These are phyloP conservation scores for Sarcophaga peregrina DNA, from an alignment of 1,140 invertebrate genomes.

Conservation along the genomic window DNA sequence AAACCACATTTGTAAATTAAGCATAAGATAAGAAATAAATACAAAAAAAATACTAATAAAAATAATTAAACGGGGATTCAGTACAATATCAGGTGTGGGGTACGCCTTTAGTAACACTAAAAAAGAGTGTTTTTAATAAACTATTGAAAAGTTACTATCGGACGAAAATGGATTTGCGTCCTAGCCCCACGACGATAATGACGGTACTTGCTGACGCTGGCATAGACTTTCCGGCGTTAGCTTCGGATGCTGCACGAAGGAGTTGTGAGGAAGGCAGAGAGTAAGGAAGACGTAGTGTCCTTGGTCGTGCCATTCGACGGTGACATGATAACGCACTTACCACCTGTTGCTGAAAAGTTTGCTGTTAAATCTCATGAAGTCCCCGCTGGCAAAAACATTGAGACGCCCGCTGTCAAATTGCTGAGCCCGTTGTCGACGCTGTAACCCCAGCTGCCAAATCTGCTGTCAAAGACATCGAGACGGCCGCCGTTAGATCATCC, in stretches of 20 bases:
- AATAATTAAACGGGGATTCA: too few species aligned
- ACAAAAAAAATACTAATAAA: too few species aligned
- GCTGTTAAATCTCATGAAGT: too few species aligned
- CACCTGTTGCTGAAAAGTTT: too few species aligned
- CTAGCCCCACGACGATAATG: background rate
- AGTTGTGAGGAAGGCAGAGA: too few species aligned
- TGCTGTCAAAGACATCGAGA: background rate
- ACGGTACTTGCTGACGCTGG: background rate
- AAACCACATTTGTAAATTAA: too few species aligned
- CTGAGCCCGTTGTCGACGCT: background rate
- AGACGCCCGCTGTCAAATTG: background rate
- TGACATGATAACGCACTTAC: too few species aligned
- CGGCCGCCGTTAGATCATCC: background rate
- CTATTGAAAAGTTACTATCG: background rate
- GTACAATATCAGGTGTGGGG: constrained; percentile 8
- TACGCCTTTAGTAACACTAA: background rate
- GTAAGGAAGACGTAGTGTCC: background rate
- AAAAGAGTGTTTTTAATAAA: background rate
- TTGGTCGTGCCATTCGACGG: background rate
- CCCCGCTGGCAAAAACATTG: too few species aligned
- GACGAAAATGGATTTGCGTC: constrained; percentile 5
- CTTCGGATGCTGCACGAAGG: background rate
- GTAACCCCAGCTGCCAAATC: background rate
- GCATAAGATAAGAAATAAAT: too few species aligned
- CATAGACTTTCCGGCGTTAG: background rate